Base-by-base conservation (phyloP, 1,140 invertebrate genomes). In the Cyclina sinensis region DNA sequence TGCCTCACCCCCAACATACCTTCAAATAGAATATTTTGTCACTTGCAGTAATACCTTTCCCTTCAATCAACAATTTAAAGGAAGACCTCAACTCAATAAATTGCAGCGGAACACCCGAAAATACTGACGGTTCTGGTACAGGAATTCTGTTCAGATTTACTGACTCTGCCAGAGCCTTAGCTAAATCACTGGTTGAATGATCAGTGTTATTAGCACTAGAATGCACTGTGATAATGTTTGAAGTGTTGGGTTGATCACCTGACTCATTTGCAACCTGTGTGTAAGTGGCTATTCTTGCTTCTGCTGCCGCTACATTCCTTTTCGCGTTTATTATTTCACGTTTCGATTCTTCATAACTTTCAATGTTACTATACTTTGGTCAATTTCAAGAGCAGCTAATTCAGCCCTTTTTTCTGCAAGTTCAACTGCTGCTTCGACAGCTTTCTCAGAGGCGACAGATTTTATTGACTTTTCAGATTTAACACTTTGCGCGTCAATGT, bases 381-480 rank as follows among this genome's bases (percentile, higher is more conserved):
- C 48, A 54, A 80, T 46, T 80, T 80, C 78, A 48, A 80, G 39
- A 1, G 30, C 78, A 54, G 78, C 78, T 80, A 80, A 32, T 48
- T 80, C 24, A 54, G 11, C 48, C 14, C 78, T 35, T 35, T 35
- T 27, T 1, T 80, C 78, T 30, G 48, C 78, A 54, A 80, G 78
- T 35, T 54, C 51, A 35, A 62, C 57, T 11, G 48, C 79, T 39
- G 79, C 79, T 82, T 82, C 79, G 21, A 59, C 59, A 32, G 37
- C 54, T 48, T 82, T 82, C n/a, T 82, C 51, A n/a, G 79, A 82
- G 21, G 35, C 37, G 14, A 65, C 54, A 32, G 79, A 82, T 62
- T 82, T 35, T 21, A 82, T 9, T 37, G 51, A 3, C 21, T n/a
- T 82, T 62, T 32, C 79, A 16, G 79, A 62, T 79, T 79, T 79